These are phyloP conservation scores for Spinibarbus caldwelli DNA, from an alignment of 2,797 vertebrate species.

Conservation along the genomic window DNA sequence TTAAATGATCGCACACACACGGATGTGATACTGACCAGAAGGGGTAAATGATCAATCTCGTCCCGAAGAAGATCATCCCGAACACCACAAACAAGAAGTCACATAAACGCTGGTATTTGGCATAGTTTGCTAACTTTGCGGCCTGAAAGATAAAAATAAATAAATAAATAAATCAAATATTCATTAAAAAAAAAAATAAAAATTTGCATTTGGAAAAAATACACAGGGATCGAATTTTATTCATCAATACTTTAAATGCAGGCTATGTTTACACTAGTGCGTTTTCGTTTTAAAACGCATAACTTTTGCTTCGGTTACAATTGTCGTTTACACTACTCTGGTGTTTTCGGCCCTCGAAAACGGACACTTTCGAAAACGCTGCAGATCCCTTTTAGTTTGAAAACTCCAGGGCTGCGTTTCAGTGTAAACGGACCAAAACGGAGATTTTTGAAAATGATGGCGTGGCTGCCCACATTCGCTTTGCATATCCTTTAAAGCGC, in stretches of 20 bases:
- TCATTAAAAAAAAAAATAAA: not conserved
- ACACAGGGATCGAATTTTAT: not conserved
- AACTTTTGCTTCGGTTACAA: too few species aligned
- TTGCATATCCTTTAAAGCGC: too few species aligned
- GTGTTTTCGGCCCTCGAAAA: too few species aligned
- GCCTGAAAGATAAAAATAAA: constrained; percentile 75
- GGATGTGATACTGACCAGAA: constrained; percentile 85
- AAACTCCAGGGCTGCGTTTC: too few species aligned
- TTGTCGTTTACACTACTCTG: too few species aligned
- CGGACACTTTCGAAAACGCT: too few species aligned
- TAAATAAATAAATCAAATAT: not conserved
- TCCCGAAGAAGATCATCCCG: constrained; percentile 87
- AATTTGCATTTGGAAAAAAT: not conserved
- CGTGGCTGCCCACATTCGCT: too few species aligned
- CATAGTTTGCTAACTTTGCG: constrained; percentile 95
- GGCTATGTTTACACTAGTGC: too few species aligned
- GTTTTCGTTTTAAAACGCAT: too few species aligned
- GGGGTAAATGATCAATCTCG: constrained; percentile 90
- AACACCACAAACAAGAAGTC: constrained; percentile 92
- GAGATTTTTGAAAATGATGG: too few species aligned
- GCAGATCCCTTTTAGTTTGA: too few species aligned
- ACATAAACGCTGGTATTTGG: constrained; percentile 92
- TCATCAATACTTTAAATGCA: not conserved
- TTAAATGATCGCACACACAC: not conserved
- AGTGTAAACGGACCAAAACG: too few species aligned